Evolutionary conservation across 2,888 invertebrate species (phyloP).

Genomic region (Mechanitis mazaeus): DNA sequence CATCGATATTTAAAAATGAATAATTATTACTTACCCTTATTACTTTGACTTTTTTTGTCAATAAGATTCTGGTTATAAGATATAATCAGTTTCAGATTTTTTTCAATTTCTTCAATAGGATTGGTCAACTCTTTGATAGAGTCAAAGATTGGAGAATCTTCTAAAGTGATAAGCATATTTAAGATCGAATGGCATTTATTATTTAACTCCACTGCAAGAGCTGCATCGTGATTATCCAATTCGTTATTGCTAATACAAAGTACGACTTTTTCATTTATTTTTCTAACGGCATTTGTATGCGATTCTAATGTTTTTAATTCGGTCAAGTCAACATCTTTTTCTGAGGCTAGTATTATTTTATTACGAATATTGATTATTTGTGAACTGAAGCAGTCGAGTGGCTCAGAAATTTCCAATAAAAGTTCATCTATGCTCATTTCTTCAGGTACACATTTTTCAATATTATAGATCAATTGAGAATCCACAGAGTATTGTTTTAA

Average conservation of each 20-base stretch:
- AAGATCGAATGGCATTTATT: slow-evolving; percentile 55
- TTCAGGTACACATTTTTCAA: neutral
- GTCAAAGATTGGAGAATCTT: slow-evolving; percentile 38
- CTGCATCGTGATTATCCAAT: slow-evolving; percentile 44
- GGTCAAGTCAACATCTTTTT: slow-evolving; percentile 44
- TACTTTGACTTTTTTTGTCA: slow-evolving; percentile 33
- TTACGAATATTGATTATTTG: slow-evolving; percentile 6
- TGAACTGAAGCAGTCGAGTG: slow-evolving; percentile 2
- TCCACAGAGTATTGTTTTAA: slow-evolving; percentile 36
- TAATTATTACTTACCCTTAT: slow-evolving; percentile 44
- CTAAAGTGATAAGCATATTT: slow-evolving; percentile 51
- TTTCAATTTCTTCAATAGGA: slow-evolving; percentile 51
- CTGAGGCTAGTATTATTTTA: neutral
- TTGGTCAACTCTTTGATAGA: slow-evolving; percentile 42
- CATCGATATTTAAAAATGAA: neutral
- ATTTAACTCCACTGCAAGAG: slow-evolving; percentile 51
- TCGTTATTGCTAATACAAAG: slow-evolving; percentile 45
- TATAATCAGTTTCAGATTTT: slow-evolving; percentile 43
- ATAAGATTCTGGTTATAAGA: slow-evolving; percentile 33
- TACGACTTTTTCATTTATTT: slow-evolving; percentile 56
- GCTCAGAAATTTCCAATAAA: slow-evolving; percentile 5
- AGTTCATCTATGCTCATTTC: slow-evolving; percentile 1
- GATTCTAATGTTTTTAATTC: slow-evolving; percentile 55
- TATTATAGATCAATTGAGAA: neutral
- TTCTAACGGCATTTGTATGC: slow-evolving; percentile 52